A percentile compares a stretch with the other conserved stretches of the same genome.
Evolutionary conservation across 2,113 vertebrate genomes (phyloP).

Genomic region (Tylochromis polylepis): DNA sequence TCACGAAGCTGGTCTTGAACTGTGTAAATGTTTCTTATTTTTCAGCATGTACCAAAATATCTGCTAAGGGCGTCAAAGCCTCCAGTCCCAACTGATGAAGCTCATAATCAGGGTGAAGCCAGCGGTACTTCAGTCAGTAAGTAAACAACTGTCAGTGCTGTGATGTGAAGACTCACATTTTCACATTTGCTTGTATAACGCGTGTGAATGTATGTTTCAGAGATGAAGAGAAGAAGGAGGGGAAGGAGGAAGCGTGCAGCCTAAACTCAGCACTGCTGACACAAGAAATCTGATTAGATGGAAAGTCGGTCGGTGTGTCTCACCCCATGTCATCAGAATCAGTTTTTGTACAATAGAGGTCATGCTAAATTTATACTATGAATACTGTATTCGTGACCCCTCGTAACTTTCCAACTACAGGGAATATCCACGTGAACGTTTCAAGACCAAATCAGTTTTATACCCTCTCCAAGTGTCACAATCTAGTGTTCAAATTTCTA

Average conservation of each 20-base stretch:
- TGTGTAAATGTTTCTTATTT: not conserved
- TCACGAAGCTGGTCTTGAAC: not conserved
- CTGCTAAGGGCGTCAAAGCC: conserved; percentile 10
- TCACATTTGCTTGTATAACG: not conserved
- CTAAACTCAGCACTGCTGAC: not conserved
- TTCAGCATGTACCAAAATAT: conserved; percentile 55
- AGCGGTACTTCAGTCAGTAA: not conserved
- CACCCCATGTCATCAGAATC: not conserved
- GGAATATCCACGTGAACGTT: not conserved
- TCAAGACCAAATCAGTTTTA: accelerated
- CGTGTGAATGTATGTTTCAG: not conserved
- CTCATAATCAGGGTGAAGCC: not conserved
- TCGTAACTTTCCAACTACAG: not conserved
- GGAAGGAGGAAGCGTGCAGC: not conserved
- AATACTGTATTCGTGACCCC: not conserved
- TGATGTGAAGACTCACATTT: not conserved
- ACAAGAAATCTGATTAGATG: not conserved
- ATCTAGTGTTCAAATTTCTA: not conserved
- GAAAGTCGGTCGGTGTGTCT: accelerated
- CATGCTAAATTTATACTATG: not conserved
- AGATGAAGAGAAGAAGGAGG: not conserved
- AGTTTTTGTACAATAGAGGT: not conserved
- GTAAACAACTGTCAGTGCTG: not conserved
- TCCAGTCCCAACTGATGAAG: not conserved
- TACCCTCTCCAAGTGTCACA: not conserved